Evolutionary conservation across 2,888 invertebrate genomes (phyloP), one percentile per base, ranked within the genome.

Genomic region (Hyposoter didymator): DNA sequence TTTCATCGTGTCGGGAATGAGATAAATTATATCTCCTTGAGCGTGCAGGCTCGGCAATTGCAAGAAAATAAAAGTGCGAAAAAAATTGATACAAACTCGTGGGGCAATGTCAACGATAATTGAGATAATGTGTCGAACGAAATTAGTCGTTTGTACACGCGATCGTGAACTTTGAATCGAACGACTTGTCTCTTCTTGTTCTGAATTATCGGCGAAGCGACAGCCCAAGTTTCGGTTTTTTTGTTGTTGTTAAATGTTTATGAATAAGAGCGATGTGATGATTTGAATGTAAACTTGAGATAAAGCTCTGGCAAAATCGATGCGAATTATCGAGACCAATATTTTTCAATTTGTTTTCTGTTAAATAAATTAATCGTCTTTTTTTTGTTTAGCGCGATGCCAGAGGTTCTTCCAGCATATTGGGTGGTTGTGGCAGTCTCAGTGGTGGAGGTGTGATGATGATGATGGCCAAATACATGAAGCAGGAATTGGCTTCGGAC

Each of bases 401-500:
- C 47, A 92, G 92, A 86, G 89, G 88, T 76, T 81, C 91, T 82
- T 90, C 91, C 88, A 92, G 90, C 82, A 90, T 91, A 83, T 89
- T 89, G 59, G 88, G 89, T 84, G 90, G 90, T 82, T 89, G 90
- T 84, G 90, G 90, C 84, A 89, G 89, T 81, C 88, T 89, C 80
- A 91, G 91, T 88, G 92, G 91, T 62, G 91, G 91, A 83, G 92
- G 91, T 85, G 92, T 93, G 88, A 90, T 93, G 90, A 93, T 93
- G 90, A 92, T 93, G 90, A 92, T 92, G 94, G 92, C 91, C 87
- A 94, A 91, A 89, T 90, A 92, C 89, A 93, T 96, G 92, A 96
- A 96, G 92, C 95, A 95, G 92, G 96, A 96, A 93, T 93, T 95
- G 84, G 91, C 94, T 87, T 95, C 96, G 85, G 95, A 95, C 82